Conservation (phyloP, 2,888 invertebrate genomes). For the Epinotia bilunana region DNA sequence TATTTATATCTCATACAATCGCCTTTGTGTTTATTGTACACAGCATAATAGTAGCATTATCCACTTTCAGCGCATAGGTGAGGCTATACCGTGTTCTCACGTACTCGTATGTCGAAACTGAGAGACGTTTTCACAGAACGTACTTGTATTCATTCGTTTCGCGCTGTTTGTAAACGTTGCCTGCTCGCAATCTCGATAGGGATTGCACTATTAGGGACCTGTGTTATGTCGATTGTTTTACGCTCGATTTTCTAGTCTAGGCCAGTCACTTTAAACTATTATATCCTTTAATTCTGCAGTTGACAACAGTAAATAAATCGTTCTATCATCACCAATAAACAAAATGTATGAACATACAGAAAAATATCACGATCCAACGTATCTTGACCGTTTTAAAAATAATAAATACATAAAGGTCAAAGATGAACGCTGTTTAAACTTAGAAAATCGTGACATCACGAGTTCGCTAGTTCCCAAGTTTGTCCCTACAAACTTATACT, state of each 20-base stretch:
- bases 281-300: not conserved
- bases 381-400: no score
- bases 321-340: no score
- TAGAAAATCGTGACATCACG: no score
- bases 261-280: not conserved
- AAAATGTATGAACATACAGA: no score
- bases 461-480: no score
- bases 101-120: constrained; percentile 56
- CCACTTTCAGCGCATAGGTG: constrained; percentile 32
- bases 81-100: constrained; percentile 47
- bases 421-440: no score
- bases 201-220: constrained; percentile 48
- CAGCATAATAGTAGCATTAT: constrained; percentile 37
- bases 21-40: constrained; percentile 31
- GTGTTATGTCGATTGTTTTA: constrained; percentile 50
- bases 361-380: no score
- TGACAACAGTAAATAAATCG: no score
- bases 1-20: constrained; percentile 27
- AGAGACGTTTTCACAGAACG: constrained; percentile 62
- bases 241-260: constrained; percentile 18
- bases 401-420: no score
- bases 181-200: constrained; percentile 64
- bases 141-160: constrained; percentile 68
- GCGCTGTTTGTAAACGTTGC: constrained; percentile 72
- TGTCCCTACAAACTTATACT: no score